Base-by-base conservation (phyloP, 2,797 vertebrate genomes). In the Euphonia xanthogaster region DNA sequence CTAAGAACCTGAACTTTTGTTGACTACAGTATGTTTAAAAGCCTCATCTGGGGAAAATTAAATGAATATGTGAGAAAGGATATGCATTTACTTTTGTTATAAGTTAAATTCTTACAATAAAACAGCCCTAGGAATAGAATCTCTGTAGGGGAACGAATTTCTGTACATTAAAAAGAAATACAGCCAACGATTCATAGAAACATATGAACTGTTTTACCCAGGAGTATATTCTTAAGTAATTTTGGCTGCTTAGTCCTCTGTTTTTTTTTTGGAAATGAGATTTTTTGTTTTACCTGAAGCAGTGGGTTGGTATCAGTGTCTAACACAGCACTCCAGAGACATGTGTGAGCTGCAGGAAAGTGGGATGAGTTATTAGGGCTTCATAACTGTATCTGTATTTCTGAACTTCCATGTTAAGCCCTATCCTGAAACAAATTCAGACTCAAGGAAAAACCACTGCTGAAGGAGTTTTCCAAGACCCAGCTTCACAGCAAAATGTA, bases 211-310 rank as follows among this genome's bases (percentile, higher is more conserved):
- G 33, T 39, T 91, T 90, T 83, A 88, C 82, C 45, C 44, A 9
- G 67, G 79, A 94, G 79, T 93, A 50, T 28, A 63, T 86, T 81
- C 81, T 83, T 15, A 86, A 88, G 63, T 76, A 70, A 84, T 74
- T 78, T 91, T 89, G 89, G 55, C 82, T 93, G 60, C 89, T 93
- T 84, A 77, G 58, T 68, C 58, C 25, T 85, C 24, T 81, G 9
- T 7, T 60, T 61, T 67, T 61, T 61, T 79, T 88, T 86, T 87
- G 10, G 63, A 94, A 95, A 91, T 42, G 22, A 87, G 74, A 39
- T 79, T 96, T 92, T 92, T 82, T 89, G 50, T 81, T 86, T 90
- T 76, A 91, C 71, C 79, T 90, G 91, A 80, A 93, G 68, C 54
- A 51, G 58, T 58, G 72, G n/a, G 28, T 51, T 86, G 66, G 75